Base-by-base conservation (phyloP, 2,797 vertebrate species). In the Cyclopterus lumpus region DNA sequence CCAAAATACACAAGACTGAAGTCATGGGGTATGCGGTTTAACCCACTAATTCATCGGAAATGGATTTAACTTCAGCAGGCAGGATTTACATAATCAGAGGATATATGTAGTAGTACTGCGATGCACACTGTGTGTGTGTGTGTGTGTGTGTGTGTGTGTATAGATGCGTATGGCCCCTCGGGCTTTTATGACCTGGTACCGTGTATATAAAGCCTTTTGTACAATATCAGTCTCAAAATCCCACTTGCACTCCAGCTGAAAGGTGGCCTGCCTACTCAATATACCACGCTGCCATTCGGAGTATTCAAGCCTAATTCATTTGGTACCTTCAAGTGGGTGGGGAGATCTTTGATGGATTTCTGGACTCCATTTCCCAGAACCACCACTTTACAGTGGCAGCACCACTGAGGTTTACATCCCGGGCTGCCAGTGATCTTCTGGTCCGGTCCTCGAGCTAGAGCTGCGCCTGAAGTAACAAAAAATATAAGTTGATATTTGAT, bases 341-440 rank as follows among this genome's bases (percentile, higher is more conserved):
- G 91, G 55, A 96, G 93, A 70, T 98, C 97, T 93, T 94, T 96
- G 88, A 93, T 86, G 22, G 96, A 93, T 87, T 98, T 99, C 80
- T 96, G 94, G 42, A 99, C 98, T 2, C 97, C 97, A 24, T 95
- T 97, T 55, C 98, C 98, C 75, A 99, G 95, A 83, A 99, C 95
- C 40, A 99, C 98, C 63, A 99, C 97, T 83, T 97, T 98, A 91
- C 98, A 99, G 85, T 99, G 95, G 78, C 96, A 97, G 85, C 98
- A 99, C 98, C 98, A 99, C 12, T 97, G 97, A 8, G 97, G 96
- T 78, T 96, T 96, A 86, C 95, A 84, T 0, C 93, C 95, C 2
- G 95, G 87, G 81, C 94, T 90, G 53, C 93, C 95, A 9, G 91
- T 82, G 8, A 80, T 54, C 5, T 89, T 93, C n/a, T 92, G 94